These are phyloP conservation scores for Chiloscyllium plagiosum DNA, from an alignment of 2,113 vertebrate species.

Conservation along the genomic window DNA sequence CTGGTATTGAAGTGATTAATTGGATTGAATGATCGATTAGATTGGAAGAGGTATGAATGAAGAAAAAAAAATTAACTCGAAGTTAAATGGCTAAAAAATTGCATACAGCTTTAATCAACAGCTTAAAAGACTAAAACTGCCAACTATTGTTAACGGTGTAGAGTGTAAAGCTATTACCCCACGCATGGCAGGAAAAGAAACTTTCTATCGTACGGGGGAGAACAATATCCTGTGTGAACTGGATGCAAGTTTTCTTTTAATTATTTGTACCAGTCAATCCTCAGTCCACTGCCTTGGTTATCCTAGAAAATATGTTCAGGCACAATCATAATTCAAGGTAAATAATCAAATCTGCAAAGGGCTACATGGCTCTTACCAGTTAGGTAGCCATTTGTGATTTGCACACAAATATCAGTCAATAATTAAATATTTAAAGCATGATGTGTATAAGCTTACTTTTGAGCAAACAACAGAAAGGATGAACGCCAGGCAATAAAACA, in stretches of 20 bases:
- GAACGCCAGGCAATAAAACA: not conserved
- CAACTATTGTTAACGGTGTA: not conserved
- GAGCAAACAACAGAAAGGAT: not conserved
- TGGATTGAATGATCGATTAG: not conserved
- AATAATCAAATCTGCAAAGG: slow-evolving; percentile 10
- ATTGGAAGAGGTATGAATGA: not conserved
- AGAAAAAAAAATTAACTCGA: not conserved
- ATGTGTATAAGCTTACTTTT: not conserved
- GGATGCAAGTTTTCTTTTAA: not conserved
- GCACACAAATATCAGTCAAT: not conserved
- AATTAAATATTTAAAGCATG: not conserved
- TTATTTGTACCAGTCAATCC: not conserved
- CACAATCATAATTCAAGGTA: not conserved
- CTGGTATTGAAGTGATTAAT: not conserved
- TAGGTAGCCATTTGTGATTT: not conserved
- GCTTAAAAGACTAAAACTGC: not conserved
- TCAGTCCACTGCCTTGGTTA: not conserved
- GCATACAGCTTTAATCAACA: not conserved
- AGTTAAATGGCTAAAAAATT: not conserved
- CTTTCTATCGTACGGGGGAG: not conserved
- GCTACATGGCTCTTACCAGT: not conserved
- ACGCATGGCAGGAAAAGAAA: not conserved
- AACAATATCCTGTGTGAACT: not conserved
- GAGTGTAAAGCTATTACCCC: not conserved
- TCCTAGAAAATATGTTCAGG: slow-evolving; percentile 11